Conservation (phyloP, 2,797 vertebrate genomes). For the Arnoldichthys spilopterus region DNA sequence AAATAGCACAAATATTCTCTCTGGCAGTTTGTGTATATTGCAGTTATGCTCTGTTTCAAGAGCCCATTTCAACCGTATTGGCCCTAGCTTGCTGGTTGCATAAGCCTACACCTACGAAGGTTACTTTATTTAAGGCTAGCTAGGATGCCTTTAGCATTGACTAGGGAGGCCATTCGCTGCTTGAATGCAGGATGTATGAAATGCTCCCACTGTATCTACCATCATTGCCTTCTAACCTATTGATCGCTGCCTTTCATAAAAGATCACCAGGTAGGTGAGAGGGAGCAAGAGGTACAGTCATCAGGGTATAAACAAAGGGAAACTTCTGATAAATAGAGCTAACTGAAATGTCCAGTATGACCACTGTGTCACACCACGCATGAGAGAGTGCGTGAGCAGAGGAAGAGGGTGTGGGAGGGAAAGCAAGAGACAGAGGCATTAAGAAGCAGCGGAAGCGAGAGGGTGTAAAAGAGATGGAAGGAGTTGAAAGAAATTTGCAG, state of each 20-base stretch:
- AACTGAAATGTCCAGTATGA: background rate
- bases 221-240: background rate
- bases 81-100: background rate
- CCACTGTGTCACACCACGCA: background rate
- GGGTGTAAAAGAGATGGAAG: background rate
- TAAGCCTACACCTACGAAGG: background rate
- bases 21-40: background rate
- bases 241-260: background rate
- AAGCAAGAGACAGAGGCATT: background rate
- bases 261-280: background rate
- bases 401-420: background rate
- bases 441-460: background rate
- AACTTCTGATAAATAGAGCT: background rate
- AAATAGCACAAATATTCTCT: background rate
- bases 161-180: background rate
- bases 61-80: background rate
- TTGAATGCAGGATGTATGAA: background rate
- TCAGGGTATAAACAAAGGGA: background rate
- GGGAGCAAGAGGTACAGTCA: background rate
- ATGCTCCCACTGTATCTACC: background rate
- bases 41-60: background rate
- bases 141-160: background rate
- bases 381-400: background rate
- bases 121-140: background rate
- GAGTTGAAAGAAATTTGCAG: slow-evolving; percentile 19